Evolutionary conservation across 2,888 invertebrate genomes (phyloP), one percentile per base, ranked within the genome.

Genomic region (Polyploca ridens): DNA sequence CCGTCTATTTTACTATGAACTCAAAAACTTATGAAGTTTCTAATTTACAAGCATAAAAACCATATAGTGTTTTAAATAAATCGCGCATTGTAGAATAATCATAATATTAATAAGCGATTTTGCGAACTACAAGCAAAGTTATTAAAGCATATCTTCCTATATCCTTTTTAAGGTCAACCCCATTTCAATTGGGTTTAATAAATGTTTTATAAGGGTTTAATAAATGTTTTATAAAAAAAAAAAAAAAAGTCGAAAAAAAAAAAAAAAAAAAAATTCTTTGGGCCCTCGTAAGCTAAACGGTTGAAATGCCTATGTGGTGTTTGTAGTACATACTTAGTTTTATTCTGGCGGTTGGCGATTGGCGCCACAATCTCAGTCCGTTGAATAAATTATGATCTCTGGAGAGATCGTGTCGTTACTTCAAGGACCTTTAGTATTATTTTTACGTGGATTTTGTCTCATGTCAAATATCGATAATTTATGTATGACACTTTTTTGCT

Each of bases 361-460:
- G 61, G 61, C 75, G 76, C 74, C 76, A 68, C 54, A 19, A 19
- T 14, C 46, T 14, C 67, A 66, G 62, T 67, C 80, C 80, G 81
- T 84, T 85, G 86, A 83, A 86, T 87, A 83, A 73, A 87, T 87
- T 85, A 88, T 69, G 19, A 19, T 19, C 10, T 54, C n/a, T 54
- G 10, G 10, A 19, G 19, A 19, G 19, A 3, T 4, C 54, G 3
- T 67, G 65, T 67, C 69, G 72, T 69, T 74, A 76, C 72, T 76
- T 74, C 62, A 64, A 63, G 66, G 66, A 64, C 64, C 41, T 62
- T 62, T 58, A 63, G 58, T 66, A 66, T 67, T 67, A 66, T 72
- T 69, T 73, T 74, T 65, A 74, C 70, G 74, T 71, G 71, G 63
- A 62, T 68, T 66, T 68, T 70, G 74, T 67, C 68, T 19, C 58